Evolutionary conservation across 2,113 vertebrate genomes (phyloP).

Genomic region (Phasianus colchicus): DNA sequence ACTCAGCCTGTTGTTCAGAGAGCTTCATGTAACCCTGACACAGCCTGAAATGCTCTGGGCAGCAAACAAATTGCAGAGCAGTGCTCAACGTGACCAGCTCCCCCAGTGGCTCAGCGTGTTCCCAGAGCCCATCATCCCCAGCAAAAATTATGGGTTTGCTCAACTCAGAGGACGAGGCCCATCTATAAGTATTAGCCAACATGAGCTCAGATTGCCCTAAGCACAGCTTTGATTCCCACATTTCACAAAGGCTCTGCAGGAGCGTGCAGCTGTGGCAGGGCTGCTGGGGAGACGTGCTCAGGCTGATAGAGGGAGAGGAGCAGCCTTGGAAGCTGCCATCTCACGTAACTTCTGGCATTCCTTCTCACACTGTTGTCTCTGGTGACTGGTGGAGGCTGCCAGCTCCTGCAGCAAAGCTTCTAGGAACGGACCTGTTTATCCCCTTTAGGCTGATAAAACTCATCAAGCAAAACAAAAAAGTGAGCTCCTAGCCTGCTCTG

Average conservation of each 20-base stretch:
- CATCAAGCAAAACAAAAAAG: neutral
- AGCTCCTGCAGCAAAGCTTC: neutral
- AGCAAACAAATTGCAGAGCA: neutral
- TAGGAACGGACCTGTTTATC: neutral
- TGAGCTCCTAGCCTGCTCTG: neutral
- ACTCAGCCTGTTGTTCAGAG: neutral
- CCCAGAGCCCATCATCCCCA: neutral
- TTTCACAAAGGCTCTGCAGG: neutral
- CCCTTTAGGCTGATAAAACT: neutral
- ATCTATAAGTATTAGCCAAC: neutral
- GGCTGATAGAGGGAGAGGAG: fast-evolving
- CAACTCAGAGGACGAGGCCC: fast-evolving
- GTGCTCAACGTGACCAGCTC: neutral
- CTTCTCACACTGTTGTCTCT: neutral
- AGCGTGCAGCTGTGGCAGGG: neutral
- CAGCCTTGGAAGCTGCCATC: neutral
- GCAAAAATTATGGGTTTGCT: slow-evolving; percentile 1
- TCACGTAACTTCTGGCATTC: neutral
- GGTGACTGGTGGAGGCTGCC: neutral
- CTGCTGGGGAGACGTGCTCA: neutral
- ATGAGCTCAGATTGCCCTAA: slow-evolving; percentile 4
- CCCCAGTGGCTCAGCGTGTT: neutral
- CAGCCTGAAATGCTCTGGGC: neutral
- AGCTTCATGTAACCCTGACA: neutral
- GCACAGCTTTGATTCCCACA: neutral